phyloP scores from a whole-genome alignment of 2,113 vertebrate genomes.

The Phainopepla nitens region DNA sequence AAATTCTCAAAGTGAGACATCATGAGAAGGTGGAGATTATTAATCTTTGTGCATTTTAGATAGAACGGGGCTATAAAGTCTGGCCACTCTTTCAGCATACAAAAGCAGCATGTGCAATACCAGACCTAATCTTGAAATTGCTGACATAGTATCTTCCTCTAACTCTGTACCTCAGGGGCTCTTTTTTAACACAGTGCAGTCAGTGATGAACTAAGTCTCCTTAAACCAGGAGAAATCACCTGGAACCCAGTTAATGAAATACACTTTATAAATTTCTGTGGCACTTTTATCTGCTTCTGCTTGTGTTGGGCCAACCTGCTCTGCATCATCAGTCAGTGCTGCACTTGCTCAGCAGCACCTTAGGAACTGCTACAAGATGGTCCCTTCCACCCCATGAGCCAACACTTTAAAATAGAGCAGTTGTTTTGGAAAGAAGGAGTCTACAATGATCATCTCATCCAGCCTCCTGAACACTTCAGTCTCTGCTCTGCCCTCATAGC shows the following conservation, averaged over 20 bases:
- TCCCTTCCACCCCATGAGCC: neutral
- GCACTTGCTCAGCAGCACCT: neutral
- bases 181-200: neutral
- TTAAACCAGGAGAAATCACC: neutral
- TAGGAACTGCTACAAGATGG: rapidly evolving
- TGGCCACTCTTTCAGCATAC: neutral
- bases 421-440: neutral
- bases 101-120: neutral
- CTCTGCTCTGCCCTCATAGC: neutral
- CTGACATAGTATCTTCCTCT: neutral
- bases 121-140: neutral
- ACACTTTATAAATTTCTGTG: neutral
- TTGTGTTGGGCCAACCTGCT: neutral
- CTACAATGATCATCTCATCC: neutral
- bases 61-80: neutral
- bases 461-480: neutral
- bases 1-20: neutral
- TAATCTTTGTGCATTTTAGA: neutral
- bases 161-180: neutral
- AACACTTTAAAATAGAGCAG: neutral
- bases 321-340: neutral
- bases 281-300: neutral
- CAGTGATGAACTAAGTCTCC: neutral
- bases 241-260: neutral
- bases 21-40: neutral